Base-by-base conservation (phyloP, 2,888 invertebrate genomes). In the Papilio elwesi region DNA sequence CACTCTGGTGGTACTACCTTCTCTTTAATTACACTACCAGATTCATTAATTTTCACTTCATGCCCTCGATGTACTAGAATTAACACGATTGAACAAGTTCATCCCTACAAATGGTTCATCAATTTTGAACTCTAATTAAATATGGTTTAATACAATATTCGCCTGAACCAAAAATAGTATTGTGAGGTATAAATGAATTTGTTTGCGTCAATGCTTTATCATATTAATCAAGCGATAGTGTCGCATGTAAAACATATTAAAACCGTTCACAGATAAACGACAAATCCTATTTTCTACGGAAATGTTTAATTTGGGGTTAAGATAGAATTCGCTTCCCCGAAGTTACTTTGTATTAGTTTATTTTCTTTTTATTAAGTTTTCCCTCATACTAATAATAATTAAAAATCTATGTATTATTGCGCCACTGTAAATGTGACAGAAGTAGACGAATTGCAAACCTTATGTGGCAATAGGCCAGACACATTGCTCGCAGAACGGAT, bases 131-230 rank as follows among this genome's bases (percentile, higher is more conserved):
- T 66, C 66, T 66, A 53, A 0, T 12, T 7, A 10, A 3, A 38
- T n/a, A 7, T 9, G 6, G 0, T 9, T 43, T 53, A 0, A 53
- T 36, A 10, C 3, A 15, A 15, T 53, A 52, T 66, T 66, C n/a
- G 48, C 48, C 1, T 11, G 12, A 26, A 48, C 9, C 12, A 12
- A 48, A 13, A 48, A 16, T 15, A 47, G 6, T 36, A 13, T 48
- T 26, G 9, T 49, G 10, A 57, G 16, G 26, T 68, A 16, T 36
- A 72, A 64, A 57, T 51, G 36, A 69, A 79, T 78, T 79, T 74
- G 75, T 78, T 77, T 78, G 78, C 81, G 81, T 80, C 81, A 81
- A 71, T 75, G 76, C 73, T 76, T 82, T 85, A 85, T 84, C 85
- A 70, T 59, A 70, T 78, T 81, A 81, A 85, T 85, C 80, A 78